phyloP scores from a whole-genome alignment of 1,140 invertebrate genomes.

The Prorops nasuta region DNA sequence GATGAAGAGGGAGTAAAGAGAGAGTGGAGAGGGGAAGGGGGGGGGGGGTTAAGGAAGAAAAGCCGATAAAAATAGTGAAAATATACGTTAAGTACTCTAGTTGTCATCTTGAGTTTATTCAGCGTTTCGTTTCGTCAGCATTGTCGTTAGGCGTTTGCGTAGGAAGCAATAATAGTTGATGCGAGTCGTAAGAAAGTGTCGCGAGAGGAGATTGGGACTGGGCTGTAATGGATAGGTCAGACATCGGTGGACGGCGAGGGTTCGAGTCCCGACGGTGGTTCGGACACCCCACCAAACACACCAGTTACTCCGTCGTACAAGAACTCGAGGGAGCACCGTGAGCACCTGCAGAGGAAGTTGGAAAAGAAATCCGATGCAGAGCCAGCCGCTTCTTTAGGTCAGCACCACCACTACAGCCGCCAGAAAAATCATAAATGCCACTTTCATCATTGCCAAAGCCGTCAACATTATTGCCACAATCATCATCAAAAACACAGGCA shows the following conservation, averaged over 20 bases:
- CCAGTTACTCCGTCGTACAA: conserved; percentile 53
- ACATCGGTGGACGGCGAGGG: conserved; percentile 59
- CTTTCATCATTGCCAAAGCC: conserved; percentile 13
- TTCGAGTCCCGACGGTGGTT: conserved; percentile 56
- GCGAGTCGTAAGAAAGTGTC: conserved; percentile 38
- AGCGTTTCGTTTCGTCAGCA: conserved; percentile 37
- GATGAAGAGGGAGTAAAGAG: too few relatives aligned
- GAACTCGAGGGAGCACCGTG: conserved; percentile 45
- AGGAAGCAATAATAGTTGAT: conserved; percentile 49
- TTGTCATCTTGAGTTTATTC: conserved; percentile 34
- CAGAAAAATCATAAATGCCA: conserved; percentile 14
- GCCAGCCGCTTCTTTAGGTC: conserved; percentile 44
- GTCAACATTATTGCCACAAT: conserved; percentile 13
- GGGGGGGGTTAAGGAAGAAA: too few relatives aligned
- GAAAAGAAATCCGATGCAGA: conserved; percentile 40
- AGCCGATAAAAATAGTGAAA: too few relatives aligned
- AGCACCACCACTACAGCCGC: conserved; percentile 42
- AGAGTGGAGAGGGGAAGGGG: too few relatives aligned
- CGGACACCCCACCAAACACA: conserved; percentile 61
- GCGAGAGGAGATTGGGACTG: conserved; percentile 51
- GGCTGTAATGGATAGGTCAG: conserved; percentile 57
- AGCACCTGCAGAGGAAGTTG: conserved; percentile 35
- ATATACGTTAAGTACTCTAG: conserved; percentile 37
- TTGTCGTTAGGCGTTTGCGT: conserved; percentile 54
- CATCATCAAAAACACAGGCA: conserved; percentile 24